Percentiles rank a stretch among this genome's conserved stretches.
Evolutionary conservation across 2,888 invertebrate genomes (phyloP).

Genomic region (Athrips mouffetella): DNA sequence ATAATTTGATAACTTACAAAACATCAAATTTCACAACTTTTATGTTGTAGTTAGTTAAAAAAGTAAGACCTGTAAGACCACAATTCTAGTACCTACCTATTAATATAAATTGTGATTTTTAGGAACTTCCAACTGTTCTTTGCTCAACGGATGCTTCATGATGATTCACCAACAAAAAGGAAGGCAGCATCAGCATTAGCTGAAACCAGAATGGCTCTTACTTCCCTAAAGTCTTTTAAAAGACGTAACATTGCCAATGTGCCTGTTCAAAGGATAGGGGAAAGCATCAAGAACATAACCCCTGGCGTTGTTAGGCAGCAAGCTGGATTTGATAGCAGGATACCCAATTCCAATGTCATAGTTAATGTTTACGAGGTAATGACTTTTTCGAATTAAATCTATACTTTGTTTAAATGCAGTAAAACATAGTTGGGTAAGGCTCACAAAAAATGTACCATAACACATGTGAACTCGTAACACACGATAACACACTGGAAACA

Average conservation of each 20-base stretch:
- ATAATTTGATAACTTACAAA: no score
- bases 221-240: conserved; percentile 84
- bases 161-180: conserved; percentile 77
- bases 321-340: conserved; percentile 48
- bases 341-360: conserved; percentile 69
- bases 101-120: conserved; percentile 11
- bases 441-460: no score
- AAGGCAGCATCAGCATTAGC: conserved; percentile 79
- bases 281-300: conserved; percentile 69
- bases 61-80: no score
- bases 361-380: conserved; percentile 78
- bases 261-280: conserved; percentile 73
- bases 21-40: no score
- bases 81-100: background rate
- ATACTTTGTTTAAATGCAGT: no score
- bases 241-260: conserved; percentile 72
- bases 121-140: conserved; percentile 87
- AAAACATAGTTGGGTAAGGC: no score
- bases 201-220: conserved; percentile 87
- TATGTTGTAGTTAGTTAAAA: no score
- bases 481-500: no score
- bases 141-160: conserved; percentile 82
- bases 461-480: no score
- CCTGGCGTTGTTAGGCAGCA: conserved; percentile 78
- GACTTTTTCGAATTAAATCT: no score